Evolutionary conservation across 2,797 vertebrate species (phyloP).

Genomic region (Periophthalmus magnuspinnatus): DNA sequence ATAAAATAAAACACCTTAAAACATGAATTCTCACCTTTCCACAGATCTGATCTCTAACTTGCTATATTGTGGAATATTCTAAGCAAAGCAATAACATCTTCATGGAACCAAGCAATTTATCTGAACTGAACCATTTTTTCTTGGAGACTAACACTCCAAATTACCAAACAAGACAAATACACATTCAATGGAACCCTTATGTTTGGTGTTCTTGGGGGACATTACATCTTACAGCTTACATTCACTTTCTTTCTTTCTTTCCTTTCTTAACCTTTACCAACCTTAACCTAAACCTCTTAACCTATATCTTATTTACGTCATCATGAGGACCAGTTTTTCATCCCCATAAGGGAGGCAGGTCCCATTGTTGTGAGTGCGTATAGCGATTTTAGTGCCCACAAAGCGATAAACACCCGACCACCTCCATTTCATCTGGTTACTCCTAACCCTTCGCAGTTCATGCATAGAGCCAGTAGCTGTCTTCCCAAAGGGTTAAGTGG

Average conservation of each 20-base stretch:
- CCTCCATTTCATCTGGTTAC: not conserved
- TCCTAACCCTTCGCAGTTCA: not conserved
- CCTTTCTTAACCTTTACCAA: too few relatives aligned
- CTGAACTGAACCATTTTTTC: not conserved
- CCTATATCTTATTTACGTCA: too few relatives aligned
- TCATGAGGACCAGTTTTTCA: too few relatives aligned
- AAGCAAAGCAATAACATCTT: not conserved
- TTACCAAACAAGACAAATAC: not conserved
- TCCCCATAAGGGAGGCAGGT: too few relatives aligned
- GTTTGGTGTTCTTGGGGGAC: too few relatives aligned
- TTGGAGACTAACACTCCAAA: not conserved
- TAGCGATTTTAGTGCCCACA: too few relatives aligned
- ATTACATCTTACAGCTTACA: too few relatives aligned
- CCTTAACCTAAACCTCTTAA: too few relatives aligned
- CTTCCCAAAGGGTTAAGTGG: slow-evolving; percentile 14
- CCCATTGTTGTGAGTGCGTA: too few relatives aligned
- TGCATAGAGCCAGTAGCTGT: not conserved
- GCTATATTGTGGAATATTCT: not conserved
- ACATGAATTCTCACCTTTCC: not conserved
- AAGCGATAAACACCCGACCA: too few relatives aligned
- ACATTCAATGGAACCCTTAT: not conserved
- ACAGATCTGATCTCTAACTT: not conserved
- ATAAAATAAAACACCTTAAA: not conserved
- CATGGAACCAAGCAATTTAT: not conserved
- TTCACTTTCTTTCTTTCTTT: too few relatives aligned